Conservation (phyloP, 2,888 invertebrate genomes). For the Lepidochitona cinerea region DNA sequence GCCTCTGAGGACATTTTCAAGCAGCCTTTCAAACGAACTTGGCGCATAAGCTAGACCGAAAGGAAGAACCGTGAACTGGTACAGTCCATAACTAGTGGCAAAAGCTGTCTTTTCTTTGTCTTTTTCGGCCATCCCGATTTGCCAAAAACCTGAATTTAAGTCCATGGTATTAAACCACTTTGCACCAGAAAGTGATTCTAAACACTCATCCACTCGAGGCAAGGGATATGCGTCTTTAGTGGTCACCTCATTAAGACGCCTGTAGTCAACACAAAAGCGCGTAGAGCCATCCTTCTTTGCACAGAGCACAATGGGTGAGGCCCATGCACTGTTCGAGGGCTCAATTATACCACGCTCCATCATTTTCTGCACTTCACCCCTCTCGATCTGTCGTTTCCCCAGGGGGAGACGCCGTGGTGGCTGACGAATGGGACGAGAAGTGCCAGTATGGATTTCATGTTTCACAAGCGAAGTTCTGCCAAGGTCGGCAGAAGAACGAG, state of each 20-base stretch:
- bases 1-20: background rate
- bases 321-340: slow-evolving; percentile 59
- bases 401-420: slow-evolving; percentile 8
- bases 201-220: slow-evolving; percentile 16
- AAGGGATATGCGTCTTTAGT: slow-evolving; percentile 19
- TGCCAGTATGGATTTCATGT: slow-evolving; percentile 5
- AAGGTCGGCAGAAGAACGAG: slow-evolving; percentile 11
- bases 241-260: slow-evolving; percentile 37
- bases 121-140: slow-evolving; percentile 29
- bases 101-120: slow-evolving; percentile 40
- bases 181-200: slow-evolving; percentile 16
- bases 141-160: slow-evolving; percentile 34
- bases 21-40: slow-evolving; percentile 37
- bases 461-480: slow-evolving; percentile 2
- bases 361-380: slow-evolving; percentile 13
- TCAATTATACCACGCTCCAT: slow-evolving; percentile 20
- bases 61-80: slow-evolving; percentile 35
- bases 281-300: slow-evolving; percentile 56
- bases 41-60: slow-evolving; percentile 33
- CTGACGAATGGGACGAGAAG: slow-evolving; percentile 4
- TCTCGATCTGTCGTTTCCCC: background rate
- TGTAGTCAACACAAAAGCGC: slow-evolving; percentile 49
- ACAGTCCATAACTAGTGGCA: slow-evolving; percentile 25
- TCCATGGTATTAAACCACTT: slow-evolving; percentile 19
- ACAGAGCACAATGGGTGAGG: slow-evolving; percentile 63